A percentile compares a stretch with the other conserved stretches of the same genome.
phyloP scores from a whole-genome alignment of 1,140 invertebrate species.

The Laupala kohalensis region DNA sequence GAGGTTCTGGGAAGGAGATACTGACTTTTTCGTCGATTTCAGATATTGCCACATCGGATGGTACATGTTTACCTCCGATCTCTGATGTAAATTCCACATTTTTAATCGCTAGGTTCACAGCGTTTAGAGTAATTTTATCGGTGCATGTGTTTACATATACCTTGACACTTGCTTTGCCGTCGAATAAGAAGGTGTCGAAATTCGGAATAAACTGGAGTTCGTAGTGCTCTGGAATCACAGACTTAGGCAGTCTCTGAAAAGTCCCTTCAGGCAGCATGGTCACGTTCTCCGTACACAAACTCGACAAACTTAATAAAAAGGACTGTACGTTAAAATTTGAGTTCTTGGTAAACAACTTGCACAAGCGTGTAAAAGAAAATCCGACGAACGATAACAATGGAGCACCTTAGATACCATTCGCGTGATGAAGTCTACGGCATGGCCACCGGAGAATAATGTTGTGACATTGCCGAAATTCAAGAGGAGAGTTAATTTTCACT shows the following conservation, averaged over 20 bases:
- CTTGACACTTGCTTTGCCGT: constrained; percentile 61
- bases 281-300: neutral
- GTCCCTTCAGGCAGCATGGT: constrained; percentile 27
- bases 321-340: no score
- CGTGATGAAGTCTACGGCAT: no score
- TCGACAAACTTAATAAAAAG: no score
- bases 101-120: constrained; percentile 58
- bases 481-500: no score
- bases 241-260: constrained; percentile 66
- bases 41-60: constrained; percentile 39
- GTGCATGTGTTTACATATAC: constrained; percentile 59
- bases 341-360: no score
- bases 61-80: constrained; percentile 25
- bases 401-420: no score
- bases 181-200: constrained; percentile 65
- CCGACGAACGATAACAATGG: no score
- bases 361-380: no score
- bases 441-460: no score
- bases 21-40: constrained; percentile 53
- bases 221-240: constrained; percentile 69
- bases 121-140: constrained; percentile 64
- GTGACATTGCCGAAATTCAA: no score
- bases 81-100: constrained; percentile 35
- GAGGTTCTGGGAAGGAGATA: constrained; percentile 45
- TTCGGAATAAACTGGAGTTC: constrained; percentile 65